A percentile compares a stretch with the other conserved stretches of the same genome.
phyloP scores from a whole-genome alignment of 2,113 vertebrate species.

The Pterocles burchelli region DNA sequence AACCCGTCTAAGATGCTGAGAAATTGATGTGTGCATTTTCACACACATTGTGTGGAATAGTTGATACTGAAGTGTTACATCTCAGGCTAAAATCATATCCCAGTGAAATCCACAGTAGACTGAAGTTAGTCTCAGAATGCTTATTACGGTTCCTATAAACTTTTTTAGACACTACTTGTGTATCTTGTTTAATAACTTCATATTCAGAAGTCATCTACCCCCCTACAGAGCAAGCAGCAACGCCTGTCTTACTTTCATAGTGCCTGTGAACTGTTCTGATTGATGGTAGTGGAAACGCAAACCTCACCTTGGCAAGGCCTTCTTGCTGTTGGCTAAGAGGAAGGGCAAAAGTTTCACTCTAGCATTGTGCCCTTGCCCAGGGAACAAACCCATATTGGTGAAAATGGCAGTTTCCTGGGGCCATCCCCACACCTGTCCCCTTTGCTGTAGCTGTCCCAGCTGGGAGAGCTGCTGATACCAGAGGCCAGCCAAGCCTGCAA shows the following conservation, averaged over 20 bases:
- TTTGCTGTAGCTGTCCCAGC: neutral
- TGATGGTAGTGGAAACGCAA: neutral
- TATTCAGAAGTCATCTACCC: neutral
- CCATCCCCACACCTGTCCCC: neutral
- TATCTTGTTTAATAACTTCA: neutral
- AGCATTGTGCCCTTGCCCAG: neutral
- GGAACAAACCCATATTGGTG: fast-evolving
- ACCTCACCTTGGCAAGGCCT: neutral
- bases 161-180: neutral
- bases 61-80: neutral
- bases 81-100: neutral
- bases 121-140: neutral
- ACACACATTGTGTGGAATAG: neutral
- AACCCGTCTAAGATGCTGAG: neutral
- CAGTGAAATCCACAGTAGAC: neutral
- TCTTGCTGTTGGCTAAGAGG: neutral
- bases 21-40: neutral
- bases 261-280: neutral
- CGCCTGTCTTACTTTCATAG: neutral
- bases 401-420: neutral
- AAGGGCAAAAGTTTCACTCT: neutral
- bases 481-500: neutral
- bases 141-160: neutral
- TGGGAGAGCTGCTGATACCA: fast-evolving
- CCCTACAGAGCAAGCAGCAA: neutral